Percentiles rank a stretch among this genome's conserved stretches.
Evolutionary conservation across 1,140 invertebrate species (phyloP).

Genomic region (Drosophila biarmipes): DNA sequence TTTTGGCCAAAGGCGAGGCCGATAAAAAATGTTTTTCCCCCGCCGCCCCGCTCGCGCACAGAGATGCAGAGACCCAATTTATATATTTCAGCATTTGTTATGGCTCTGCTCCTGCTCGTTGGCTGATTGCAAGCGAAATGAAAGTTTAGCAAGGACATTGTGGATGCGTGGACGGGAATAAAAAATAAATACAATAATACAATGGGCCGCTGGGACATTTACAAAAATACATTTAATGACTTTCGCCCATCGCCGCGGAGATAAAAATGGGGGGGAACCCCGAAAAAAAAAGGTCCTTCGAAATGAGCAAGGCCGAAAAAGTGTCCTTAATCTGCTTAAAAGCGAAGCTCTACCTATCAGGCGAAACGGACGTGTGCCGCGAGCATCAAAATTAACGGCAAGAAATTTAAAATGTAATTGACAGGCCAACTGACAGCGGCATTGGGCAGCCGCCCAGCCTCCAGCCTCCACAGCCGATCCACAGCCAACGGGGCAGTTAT

Average conservation of each 20-base stretch:
- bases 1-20: constrained; percentile 24
- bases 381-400: constrained; percentile 77
- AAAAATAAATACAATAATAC: constrained; percentile 56
- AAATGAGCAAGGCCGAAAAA: constrained; percentile 59
- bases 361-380: constrained; percentile 21
- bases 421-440: constrained; percentile 69
- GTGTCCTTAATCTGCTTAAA: constrained; percentile 77
- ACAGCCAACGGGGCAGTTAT: constrained; percentile 63
- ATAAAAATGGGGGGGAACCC: constrained; percentile 37
- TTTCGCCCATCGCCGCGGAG: constrained; percentile 21
- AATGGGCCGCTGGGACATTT: constrained; percentile 65
- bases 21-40: constrained; percentile 66
- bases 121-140: constrained; percentile 73
- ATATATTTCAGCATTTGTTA: constrained; percentile 68
- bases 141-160: constrained; percentile 33
- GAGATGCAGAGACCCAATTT: constrained; percentile 65
- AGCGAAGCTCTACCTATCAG: constrained; percentile 47
- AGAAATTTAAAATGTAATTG: constrained; percentile 82
- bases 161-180: constrained; percentile 31
- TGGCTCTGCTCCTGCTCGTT: constrained; percentile 19
- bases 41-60: constrained; percentile 8
- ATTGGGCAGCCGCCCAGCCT: constrained; percentile 13
- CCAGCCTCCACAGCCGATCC: constrained; percentile 38
- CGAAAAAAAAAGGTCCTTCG: constrained; percentile 38
- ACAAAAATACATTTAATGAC: constrained; percentile 78